Evolutionary conservation across 2,113 vertebrate species (phyloP), one percentile per base, ranked within the genome.

Genomic region (Morone saxatilis): DNA sequence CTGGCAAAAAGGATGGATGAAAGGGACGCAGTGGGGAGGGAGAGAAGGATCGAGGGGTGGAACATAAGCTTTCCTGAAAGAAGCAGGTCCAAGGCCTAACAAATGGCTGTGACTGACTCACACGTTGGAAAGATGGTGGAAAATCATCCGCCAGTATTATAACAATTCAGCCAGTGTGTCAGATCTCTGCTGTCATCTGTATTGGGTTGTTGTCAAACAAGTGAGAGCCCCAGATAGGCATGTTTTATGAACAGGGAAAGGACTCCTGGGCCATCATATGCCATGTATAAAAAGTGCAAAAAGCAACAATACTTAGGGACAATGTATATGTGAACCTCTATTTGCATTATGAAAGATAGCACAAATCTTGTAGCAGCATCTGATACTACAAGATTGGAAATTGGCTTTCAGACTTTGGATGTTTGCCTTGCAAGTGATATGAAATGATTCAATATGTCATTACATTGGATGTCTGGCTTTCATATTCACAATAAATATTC

Each of bases 361-460:
- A 2, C 41, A 77, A 50, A 61, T 66, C 74, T 47, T 40, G 19
- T 11, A 40, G 65, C 47, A 38, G 62, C 48, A 71, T 54, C 65
- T 45, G 13, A 75, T 36, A 40, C 14, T 17, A 57, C 25, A 53
- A 56, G 59, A 53, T 25, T 67, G 67, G 36, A 78, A 78, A 84
- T 83, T 53, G 19, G 45, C 25, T 70, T 54, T 61, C 51, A 67
- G 76, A 75, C 31, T 54, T 65, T 72, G 53, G 60, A 57, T 78
- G 71, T 80, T 72, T 74, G 31, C 53, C 31, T 54, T 43, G 71
- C 51, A 62, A 53, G 66, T 61, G 71, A 62, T 20, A 20, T 20
- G 73, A 78, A 78, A 76, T 71, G 65, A 86, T 71, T 81, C 82
- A 69, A 31, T n/a, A 43, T 65, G 61, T 71, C 83, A 67, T 62